Base-by-base conservation (phyloP, 2,113 vertebrate species). In the Colius striatus region DNA sequence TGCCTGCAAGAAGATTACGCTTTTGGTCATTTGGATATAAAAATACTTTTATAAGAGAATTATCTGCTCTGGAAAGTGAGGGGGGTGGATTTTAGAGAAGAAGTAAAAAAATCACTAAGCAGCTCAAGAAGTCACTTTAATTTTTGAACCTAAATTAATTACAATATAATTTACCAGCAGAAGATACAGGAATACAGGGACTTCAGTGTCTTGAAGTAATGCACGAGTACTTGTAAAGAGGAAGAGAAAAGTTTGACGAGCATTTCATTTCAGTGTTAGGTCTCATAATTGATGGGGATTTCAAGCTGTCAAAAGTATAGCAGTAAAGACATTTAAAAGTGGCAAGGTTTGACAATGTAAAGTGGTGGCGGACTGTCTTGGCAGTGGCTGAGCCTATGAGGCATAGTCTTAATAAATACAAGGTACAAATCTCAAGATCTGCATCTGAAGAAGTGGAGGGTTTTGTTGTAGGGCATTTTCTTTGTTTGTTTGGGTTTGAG, bases 1-100 rank as follows among this genome's bases (percentile, higher is more conserved):
- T 91, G 43, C 38, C 58, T 74, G 36, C 51, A 77, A 93, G 79
- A 30, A 83, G 63, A 91, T 85, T 71, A 74, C 2, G 48, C 57
- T 95, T 88, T 51, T 53, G 75, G 85, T 74, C 87, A 86, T 80
- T 92, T 90, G 51, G 62, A 48, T 76, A 60, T 68, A 87, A 87
- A 83, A 67, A 18, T 11, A 57, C 14, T 63, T 89, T 50, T 76
- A 43, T 30, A 74, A 53, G 43, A 70, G 63, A 93, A 86, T 92
- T 74, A 90, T 80, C 68, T 18, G 6, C 26, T 88, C 71, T 88
- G 38, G 29, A 63, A 89, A 74, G 60, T 17, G 34, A 90, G 53
- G 1, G 1, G 38, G 38, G 43, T n/a, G 29, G 72, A 71, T 45
- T 86, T 80, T 83, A 77, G 65, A 74, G 57, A 65, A 58, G 71